A percentile compares a stretch with the other conserved stretches of the same genome.
Conservation (phyloP, 2,797 vertebrate genomes). For the Champsocephalus gunnari region DNA sequence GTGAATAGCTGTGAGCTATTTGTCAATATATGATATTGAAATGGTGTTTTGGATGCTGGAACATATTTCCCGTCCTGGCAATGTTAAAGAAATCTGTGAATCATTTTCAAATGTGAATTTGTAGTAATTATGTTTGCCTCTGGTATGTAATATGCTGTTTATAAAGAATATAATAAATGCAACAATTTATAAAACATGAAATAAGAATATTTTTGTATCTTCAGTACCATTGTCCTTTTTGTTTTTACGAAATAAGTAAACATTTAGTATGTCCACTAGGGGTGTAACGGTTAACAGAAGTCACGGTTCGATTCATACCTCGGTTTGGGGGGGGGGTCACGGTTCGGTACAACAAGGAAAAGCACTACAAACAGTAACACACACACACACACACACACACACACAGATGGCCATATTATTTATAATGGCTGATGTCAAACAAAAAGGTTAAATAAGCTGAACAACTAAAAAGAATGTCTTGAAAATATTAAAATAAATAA, state of each 20-base stretch:
- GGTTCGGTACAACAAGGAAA: no score
- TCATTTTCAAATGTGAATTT: slow-evolving; percentile 14
- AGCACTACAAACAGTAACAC: no score
- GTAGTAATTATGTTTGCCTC: slow-evolving; percentile 29
- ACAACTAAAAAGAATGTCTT: no score
- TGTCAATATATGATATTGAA: neutral
- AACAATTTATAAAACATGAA: slow-evolving; percentile 16
- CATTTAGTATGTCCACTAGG: neutral
- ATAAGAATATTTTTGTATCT: neutral
- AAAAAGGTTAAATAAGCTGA: no score
- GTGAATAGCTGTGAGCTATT: neutral
- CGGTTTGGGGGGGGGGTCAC: no score
- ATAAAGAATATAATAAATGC: slow-evolving; percentile 59
- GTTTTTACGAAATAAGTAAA: neutral
- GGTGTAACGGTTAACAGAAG: no score
- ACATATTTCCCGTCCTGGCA: neutral
- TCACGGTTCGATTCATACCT: no score
- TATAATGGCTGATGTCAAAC: no score
- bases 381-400: no score
- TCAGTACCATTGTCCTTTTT: neutral
- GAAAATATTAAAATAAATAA: no score
- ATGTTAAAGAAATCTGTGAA: neutral
- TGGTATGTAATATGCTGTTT: slow-evolving; percentile 30
- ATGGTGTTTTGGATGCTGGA: neutral
- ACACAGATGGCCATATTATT: no score